A percentile compares a stretch with the other conserved stretches of the same genome.
Conservation (phyloP, 37 sponge, comb jelly and placozoan genomes). For the Diacarnus erythraeanus region DNA sequence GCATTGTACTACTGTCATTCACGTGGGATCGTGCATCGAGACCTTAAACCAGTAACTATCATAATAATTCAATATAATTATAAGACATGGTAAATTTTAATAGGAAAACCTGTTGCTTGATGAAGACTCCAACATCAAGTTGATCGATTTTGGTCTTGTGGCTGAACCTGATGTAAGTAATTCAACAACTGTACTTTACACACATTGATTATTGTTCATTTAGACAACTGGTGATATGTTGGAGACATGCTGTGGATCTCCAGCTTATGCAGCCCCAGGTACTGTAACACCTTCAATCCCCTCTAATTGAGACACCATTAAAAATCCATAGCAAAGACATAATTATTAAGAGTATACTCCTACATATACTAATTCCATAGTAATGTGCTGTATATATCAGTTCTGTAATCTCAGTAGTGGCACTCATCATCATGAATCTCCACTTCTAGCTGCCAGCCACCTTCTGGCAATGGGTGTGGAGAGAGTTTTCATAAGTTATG, state of each 20-base stretch:
- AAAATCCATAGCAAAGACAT: too few species aligned
- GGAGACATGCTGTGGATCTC: conserved; percentile 92
- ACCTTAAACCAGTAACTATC: conserved; percentile 85
- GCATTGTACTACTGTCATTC: conserved; percentile 81
- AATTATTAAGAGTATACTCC: neutral
- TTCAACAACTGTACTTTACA: too few species aligned
- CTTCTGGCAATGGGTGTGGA: too few species aligned
- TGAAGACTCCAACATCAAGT: conserved; percentile 83
- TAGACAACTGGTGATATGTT: conserved; percentile 63
- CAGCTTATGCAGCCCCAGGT: conserved; percentile 98
- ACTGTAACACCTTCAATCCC: neutral
- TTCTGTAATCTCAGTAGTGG: neutral
- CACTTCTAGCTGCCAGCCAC: too few species aligned
- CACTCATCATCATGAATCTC: too few species aligned
- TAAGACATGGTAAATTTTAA: neutral
- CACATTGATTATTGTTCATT: too few species aligned
- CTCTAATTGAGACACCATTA: too few species aligned
- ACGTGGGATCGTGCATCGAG: conserved; percentile 79
- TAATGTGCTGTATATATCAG: neutral
- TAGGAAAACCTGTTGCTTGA: conserved; percentile 93
- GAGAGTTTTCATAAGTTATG: too few species aligned
- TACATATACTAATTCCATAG: neutral
- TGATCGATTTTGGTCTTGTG: conserved; percentile 94
- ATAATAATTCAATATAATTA: neutral
- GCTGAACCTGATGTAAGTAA: conserved; percentile 75